These are phyloP conservation scores for Drosophila subsilvestris DNA, from an alignment of 2,888 invertebrate genomes.

Conservation along the genomic window DNA sequence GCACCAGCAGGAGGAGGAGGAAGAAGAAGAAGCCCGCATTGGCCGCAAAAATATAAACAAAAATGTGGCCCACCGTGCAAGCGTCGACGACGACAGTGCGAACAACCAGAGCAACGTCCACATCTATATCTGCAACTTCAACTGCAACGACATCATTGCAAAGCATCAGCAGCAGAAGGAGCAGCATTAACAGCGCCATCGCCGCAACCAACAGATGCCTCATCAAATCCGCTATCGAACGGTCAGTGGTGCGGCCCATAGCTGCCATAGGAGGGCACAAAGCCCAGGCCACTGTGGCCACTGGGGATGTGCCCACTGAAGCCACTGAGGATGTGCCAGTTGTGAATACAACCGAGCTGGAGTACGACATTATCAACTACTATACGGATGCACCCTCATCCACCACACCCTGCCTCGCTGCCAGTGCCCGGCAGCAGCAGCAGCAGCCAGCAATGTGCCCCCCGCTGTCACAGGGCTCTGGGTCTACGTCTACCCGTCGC, in stretches of 20 bases:
- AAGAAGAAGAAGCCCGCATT: conserved; percentile 26
- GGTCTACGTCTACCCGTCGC: conserved; percentile 15
- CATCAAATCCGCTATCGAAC: conserved; percentile 45
- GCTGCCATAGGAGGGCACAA: conserved; percentile 16
- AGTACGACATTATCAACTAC: conserved; percentile 69
- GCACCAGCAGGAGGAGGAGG: conserved; percentile 23
- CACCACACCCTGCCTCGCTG: conserved; percentile 21
- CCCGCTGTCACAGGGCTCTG: conserved; percentile 9
- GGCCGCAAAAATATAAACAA: conserved; percentile 4
- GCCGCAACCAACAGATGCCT: conserved; percentile 49
- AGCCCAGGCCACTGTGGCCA: neutral
- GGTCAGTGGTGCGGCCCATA: conserved; percentile 33
- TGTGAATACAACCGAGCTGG: conserved; percentile 47
- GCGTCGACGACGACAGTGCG: conserved; percentile 25
- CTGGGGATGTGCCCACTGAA: neutral
- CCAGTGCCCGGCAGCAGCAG: conserved; percentile 27
- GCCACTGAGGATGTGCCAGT: conserved; percentile 35
- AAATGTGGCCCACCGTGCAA: conserved; percentile 63
- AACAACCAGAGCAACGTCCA: conserved; percentile 12
- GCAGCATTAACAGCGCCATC: conserved; percentile 20
- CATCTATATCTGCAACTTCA: neutral
- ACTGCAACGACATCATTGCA: conserved; percentile 9
- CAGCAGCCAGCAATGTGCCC: conserved; percentile 3
- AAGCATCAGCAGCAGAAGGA: conserved; percentile 33
- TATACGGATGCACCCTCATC: conserved; percentile 27